Evolutionary conservation across 2,888 invertebrate genomes (phyloP).

Genomic region (Hecatera dysodea): DNA sequence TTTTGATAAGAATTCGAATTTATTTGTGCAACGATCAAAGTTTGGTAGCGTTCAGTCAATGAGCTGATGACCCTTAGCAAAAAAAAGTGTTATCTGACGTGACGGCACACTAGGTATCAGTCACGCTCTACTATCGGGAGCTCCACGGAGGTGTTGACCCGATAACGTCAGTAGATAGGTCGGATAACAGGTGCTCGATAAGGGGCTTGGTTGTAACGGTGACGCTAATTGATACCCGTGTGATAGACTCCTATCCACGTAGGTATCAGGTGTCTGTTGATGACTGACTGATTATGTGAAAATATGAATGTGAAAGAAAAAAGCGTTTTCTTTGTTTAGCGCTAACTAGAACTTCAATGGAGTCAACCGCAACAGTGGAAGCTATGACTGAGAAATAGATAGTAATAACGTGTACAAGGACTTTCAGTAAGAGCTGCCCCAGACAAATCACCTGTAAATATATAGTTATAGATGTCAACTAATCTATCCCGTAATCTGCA

Average conservation of each 20-base stretch:
- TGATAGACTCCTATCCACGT: constrained; percentile 3
- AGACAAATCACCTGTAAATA: no score
- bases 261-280: background rate
- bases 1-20: background rate
- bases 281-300: background rate
- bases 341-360: background rate
- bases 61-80: constrained; percentile 27
- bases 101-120: constrained; percentile 37
- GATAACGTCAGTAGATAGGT: constrained; percentile 45
- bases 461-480: no score
- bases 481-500: no score
- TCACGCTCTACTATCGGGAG: constrained; percentile 20
- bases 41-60: constrained; percentile 12
- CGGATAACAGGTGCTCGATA: constrained; percentile 53
- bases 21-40: background rate
- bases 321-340: background rate
- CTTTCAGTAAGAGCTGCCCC: no score
- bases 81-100: constrained; percentile 29
- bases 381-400: no score
- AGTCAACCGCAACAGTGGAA: no score
- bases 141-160: constrained; percentile 34
- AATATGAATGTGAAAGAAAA: background rate
- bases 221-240: constrained; percentile 12
- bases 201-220: constrained; percentile 4
- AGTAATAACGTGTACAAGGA: no score